Evolutionary conservation across 1,140 invertebrate genomes (phyloP).

Genomic region (Dreissena rostriformis): DNA sequence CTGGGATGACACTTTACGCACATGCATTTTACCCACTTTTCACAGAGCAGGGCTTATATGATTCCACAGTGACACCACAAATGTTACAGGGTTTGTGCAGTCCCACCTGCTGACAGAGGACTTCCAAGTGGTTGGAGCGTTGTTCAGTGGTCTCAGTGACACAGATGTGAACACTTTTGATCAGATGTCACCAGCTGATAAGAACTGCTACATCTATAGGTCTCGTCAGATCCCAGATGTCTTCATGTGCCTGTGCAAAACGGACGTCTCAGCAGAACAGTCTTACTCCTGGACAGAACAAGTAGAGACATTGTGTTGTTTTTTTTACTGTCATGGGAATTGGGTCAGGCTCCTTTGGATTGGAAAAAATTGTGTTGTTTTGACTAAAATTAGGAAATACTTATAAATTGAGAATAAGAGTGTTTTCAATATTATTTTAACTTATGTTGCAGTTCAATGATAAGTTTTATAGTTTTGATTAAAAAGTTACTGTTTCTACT

Average conservation of each 20-base stretch:
- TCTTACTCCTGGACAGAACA: constrained; percentile 70
- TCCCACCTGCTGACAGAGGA: constrained; percentile 61
- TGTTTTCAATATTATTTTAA: background rate
- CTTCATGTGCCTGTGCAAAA: constrained; percentile 68
- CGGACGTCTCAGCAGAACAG: constrained; percentile 67
- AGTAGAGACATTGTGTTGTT: constrained; percentile 60
- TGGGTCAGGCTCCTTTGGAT: background rate
- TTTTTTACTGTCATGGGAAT: background rate
- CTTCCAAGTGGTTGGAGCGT: constrained; percentile 62
- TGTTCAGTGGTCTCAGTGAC: constrained; percentile 66
- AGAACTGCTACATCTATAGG: constrained; percentile 69
- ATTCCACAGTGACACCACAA: background rate
- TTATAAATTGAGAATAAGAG: background rate
- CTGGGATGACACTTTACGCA: too few relatives aligned
- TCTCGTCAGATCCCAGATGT: constrained; percentile 50
- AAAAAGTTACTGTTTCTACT: too few relatives aligned
- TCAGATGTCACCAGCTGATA: constrained; percentile 62
- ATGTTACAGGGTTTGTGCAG: constrained; percentile 69
- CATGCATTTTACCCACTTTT: too few relatives aligned
- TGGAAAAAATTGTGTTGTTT: background rate
- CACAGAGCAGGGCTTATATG: too few relatives aligned
- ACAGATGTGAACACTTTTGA: constrained; percentile 53
- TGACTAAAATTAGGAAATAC: background rate
- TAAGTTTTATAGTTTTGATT: too few relatives aligned
- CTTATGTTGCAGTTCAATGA: too few relatives aligned